phyloP scores from a whole-genome alignment of 2,113 vertebrate genomes.

The Spizaetus ornatus region DNA sequence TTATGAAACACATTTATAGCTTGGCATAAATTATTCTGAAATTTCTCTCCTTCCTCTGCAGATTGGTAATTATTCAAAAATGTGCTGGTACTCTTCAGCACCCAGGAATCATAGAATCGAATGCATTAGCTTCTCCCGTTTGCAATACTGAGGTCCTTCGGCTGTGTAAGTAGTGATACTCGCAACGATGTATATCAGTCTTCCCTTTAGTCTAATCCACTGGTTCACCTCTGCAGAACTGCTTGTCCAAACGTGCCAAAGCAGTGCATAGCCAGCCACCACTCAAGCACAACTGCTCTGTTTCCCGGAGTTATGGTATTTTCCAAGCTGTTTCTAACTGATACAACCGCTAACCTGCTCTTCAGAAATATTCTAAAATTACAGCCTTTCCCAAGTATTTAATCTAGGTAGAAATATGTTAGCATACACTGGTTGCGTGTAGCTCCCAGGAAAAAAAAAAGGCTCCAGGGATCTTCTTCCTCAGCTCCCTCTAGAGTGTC shows the following conservation, averaged over 20 bases:
- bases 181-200: fast-evolving
- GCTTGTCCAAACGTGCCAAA: not conserved
- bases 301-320: not conserved
- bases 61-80: too few relatives aligned
- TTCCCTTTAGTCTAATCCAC: not conserved
- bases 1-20: too few relatives aligned
- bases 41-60: too few relatives aligned
- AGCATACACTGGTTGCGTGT: fast-evolving
- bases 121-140: not conserved
- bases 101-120: not conserved
- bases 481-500: not conserved
- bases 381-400: not conserved
- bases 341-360: fast-evolving
- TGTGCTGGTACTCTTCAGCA: too few relatives aligned
- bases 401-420: not conserved
- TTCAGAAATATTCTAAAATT: not conserved
- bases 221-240: fast-evolving
- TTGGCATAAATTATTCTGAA: too few relatives aligned
- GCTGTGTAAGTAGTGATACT: too few relatives aligned
- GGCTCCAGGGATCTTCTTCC: not conserved
- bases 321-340: not conserved
- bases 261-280: not conserved
- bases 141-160: fast-evolving
- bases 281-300: fast-evolving
- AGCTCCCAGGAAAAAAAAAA: not conserved